Percentiles rank a stretch among this genome's conserved stretches.
Conservation (phyloP, 1,140 invertebrate genomes). For the Metaphire vulgaris region DNA sequence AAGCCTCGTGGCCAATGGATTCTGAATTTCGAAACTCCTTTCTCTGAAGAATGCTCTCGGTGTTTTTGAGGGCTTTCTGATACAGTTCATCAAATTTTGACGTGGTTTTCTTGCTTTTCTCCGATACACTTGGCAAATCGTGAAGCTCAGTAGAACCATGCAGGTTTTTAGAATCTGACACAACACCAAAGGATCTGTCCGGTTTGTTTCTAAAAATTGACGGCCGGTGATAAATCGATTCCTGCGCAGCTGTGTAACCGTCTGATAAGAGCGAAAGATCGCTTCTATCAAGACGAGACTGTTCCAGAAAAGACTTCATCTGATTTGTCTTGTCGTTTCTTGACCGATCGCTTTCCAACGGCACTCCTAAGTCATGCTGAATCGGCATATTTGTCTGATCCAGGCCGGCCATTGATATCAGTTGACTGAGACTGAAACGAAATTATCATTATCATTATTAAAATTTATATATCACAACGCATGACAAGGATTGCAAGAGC, state of each 20-base stretch:
- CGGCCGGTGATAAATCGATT: neutral
- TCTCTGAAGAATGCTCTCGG: neutral
- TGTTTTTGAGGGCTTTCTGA: neutral
- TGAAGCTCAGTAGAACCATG: neutral
- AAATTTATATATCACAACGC: too few relatives aligned
- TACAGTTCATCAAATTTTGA: constrained; percentile 3
- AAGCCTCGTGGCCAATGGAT: neutral
- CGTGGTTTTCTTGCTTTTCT: neutral
- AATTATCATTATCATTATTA: too few relatives aligned
- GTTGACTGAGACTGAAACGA: neutral
- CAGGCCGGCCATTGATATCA: neutral
- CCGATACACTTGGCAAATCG: neutral
- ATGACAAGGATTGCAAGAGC: too few relatives aligned
- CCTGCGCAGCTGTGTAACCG: neutral
- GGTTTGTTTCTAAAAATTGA: neutral
- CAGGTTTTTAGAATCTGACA: neutral
- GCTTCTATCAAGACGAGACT: neutral
- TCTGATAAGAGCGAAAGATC: neutral
- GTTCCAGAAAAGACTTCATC: neutral
- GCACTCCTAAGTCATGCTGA: neutral
- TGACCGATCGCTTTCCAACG: neutral
- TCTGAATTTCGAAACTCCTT: neutral
- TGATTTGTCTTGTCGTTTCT: neutral
- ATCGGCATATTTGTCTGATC: neutral
- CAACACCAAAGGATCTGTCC: neutral